These are phyloP conservation scores for Pseudanteris insignis DNA, from an alignment of 2,888 invertebrate species.

Conservation along the genomic window DNA sequence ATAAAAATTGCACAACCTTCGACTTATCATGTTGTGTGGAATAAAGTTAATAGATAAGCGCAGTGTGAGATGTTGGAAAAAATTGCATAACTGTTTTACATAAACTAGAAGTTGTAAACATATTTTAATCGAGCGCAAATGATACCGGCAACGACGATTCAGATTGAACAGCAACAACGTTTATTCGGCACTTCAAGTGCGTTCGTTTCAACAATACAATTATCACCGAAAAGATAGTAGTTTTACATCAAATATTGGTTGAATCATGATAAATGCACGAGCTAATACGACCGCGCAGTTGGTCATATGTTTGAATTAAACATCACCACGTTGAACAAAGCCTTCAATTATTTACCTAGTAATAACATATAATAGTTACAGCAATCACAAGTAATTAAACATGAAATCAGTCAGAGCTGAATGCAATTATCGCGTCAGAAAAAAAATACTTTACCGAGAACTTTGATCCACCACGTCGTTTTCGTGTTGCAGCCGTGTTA, in stretches of 20 bases:
- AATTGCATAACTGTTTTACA: too few species aligned
- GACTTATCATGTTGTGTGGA: too few species aligned
- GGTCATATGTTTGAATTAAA: slow-evolving; percentile 25
- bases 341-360: slow-evolving; percentile 25
- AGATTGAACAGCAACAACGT: slow-evolving; percentile 12
- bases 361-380: slow-evolving; percentile 35
- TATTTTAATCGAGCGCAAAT: slow-evolving; percentile 9
- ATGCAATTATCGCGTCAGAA: too few species aligned
- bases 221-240: slow-evolving; percentile 9
- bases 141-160: slow-evolving; percentile 6
- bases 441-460: too few species aligned
- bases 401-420: slow-evolving; percentile 9
- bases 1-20: too few species aligned
- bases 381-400: slow-evolving; percentile 33
- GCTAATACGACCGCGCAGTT: slow-evolving; percentile 12
- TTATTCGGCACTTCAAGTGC: too few species aligned
- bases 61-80: too few species aligned
- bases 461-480: too few species aligned
- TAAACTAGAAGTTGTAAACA: too few species aligned
- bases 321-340: slow-evolving; percentile 26
- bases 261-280: slow-evolving; percentile 8
- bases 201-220: too few species aligned
- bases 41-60: too few species aligned
- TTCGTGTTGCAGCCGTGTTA: too few species aligned
- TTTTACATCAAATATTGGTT: slow-evolving; percentile 29